phyloP scores from a whole-genome alignment of 1,140 invertebrate species.

The Bombus difficillimus region DNA sequence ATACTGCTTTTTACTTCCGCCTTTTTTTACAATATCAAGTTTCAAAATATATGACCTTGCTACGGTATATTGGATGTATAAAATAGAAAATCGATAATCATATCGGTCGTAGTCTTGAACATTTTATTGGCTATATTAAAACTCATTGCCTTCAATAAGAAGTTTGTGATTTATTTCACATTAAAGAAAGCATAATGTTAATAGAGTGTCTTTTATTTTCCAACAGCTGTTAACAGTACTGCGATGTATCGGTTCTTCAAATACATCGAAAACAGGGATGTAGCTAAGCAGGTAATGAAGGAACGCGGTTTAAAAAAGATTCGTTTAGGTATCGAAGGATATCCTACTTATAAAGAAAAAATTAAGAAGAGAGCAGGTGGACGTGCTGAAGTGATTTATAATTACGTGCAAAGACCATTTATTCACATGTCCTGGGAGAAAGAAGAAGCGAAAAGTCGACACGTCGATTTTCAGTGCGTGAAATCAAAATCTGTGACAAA shows the following conservation, averaged over 20 bases:
- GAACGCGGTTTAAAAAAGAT: constrained; percentile 99
- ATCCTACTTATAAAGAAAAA: constrained; percentile 99
- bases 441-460: constrained; percentile 98
- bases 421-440: constrained; percentile 99
- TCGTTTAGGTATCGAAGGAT: constrained; percentile 99
- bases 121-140: not conserved
- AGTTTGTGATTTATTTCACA: not conserved
- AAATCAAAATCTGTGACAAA: constrained; percentile 98
- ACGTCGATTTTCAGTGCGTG: constrained; percentile 99
- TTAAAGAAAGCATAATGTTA: not conserved
- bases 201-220: constrained; percentile 42
- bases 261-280: constrained; percentile 99
- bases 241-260: constrained; percentile 99
- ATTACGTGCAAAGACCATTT: constrained; percentile 99
- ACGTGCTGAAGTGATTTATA: constrained; percentile 98
- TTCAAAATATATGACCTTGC: constrained; percentile 10
- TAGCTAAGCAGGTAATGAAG: constrained; percentile 99
- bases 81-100: constrained; percentile 43
- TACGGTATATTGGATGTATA: constrained; percentile 7
- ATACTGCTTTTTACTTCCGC: not conserved
- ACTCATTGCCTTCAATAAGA: not conserved
- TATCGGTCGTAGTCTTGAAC: not conserved
- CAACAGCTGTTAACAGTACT: constrained; percentile 91
- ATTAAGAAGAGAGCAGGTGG: constrained; percentile 95
- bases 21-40: constrained; percentile 5